Conservation (phyloP, 2,888 invertebrate genomes). For the Resseliella maxima region DNA sequence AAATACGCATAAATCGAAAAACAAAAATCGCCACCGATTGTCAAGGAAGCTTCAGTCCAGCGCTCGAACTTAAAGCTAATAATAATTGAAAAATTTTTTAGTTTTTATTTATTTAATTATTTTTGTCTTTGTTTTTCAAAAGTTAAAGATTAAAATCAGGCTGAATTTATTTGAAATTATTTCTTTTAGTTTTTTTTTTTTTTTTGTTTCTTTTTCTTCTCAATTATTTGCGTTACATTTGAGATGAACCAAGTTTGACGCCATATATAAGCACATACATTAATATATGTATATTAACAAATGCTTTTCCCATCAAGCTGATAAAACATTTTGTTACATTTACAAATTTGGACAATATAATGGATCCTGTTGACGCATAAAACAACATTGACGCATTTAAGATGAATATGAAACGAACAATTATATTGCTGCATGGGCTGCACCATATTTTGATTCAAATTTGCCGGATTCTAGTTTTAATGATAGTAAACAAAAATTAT, state of each 20-base stretch:
- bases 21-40: neutral
- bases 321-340: neutral
- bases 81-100: no score
- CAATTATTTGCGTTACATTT: neutral
- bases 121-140: no score
- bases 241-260: no score
- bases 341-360: constrained; percentile 33
- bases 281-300: neutral
- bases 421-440: constrained; percentile 16
- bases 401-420: neutral
- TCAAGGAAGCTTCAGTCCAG: neutral
- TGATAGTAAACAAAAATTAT: constrained; percentile 31
- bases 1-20: neutral
- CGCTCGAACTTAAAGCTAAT: no score
- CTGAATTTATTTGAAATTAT: no score
- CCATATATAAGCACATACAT: neutral
- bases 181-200: no score
- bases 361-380: constrained; percentile 23
- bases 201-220: no score
- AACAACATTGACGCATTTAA: neutral
- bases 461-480: constrained; percentile 10
- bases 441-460: neutral
- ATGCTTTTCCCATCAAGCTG: neutral
- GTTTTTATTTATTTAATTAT: no score
- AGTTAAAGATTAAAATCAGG: no score